These are phyloP conservation scores for Caradrina kadenii DNA, from an alignment of 2,888 invertebrate species.

Conservation along the genomic window DNA sequence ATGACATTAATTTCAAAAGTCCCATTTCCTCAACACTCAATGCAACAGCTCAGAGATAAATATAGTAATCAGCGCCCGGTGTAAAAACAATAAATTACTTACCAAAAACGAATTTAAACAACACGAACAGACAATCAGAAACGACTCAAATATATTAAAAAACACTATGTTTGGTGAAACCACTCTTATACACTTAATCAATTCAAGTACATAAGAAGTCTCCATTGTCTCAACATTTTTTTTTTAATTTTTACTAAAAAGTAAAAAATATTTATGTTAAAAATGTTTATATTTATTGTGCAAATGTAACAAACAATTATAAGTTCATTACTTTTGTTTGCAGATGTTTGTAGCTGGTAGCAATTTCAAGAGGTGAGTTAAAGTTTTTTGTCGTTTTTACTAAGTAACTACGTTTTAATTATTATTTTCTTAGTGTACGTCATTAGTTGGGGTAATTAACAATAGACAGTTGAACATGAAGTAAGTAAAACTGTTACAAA, in stretches of 20 bases:
- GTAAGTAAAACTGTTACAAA: conserved; percentile 29
- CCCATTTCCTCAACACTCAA: conserved; percentile 37
- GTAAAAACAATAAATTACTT: conserved; percentile 68
- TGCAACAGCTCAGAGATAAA: conserved; percentile 57
- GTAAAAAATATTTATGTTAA: not conserved
- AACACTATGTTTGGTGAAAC: conserved; percentile 72
- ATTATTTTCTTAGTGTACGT: conserved; percentile 21
- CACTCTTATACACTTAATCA: conserved; percentile 61
- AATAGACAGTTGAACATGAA: conserved; percentile 22
- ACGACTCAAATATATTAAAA: conserved; percentile 72
- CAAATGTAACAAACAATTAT: conserved; percentile 66
- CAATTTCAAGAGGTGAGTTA: conserved; percentile 69
- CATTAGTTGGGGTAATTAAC: conserved; percentile 44
- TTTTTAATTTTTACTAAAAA: conserved; percentile 21
- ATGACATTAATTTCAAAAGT: conserved; percentile 47
- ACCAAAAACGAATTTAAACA: conserved; percentile 63
- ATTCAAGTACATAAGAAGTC: conserved; percentile 42
- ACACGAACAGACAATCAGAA: conserved; percentile 63
- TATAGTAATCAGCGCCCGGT: conserved; percentile 60
- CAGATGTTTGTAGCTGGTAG: conserved; percentile 70
- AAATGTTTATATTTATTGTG: conserved; percentile 1
- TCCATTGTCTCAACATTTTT: conserved; percentile 27
- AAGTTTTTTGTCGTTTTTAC: conserved; percentile 4
- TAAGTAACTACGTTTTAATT: conserved; percentile 43
- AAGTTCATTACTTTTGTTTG: conserved; percentile 74